phyloP scores from a whole-genome alignment of 2,888 invertebrate species.

The Watsonalla binaria region DNA sequence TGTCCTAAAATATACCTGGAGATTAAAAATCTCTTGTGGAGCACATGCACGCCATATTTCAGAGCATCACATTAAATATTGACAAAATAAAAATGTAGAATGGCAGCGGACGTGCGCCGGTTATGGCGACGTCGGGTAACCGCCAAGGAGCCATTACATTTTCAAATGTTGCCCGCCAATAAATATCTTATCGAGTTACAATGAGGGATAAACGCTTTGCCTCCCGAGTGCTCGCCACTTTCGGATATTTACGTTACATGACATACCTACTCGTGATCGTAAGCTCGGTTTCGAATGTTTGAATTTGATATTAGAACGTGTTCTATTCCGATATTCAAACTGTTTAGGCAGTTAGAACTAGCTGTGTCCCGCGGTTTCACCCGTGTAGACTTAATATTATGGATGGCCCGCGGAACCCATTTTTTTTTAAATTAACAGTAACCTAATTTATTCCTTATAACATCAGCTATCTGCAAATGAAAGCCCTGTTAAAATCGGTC shows the following conservation, averaged over 20 bases:
- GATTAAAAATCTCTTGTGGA: slow-evolving; percentile 10
- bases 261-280: slow-evolving; percentile 3
- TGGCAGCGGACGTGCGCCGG: slow-evolving; percentile 58
- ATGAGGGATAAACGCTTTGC: slow-evolving; percentile 57
- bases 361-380: too few relatives aligned
- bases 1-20: slow-evolving; percentile 6
- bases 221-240: slow-evolving; percentile 52
- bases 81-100: slow-evolving; percentile 77
- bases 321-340: slow-evolving; percentile 1
- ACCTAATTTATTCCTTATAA: too few relatives aligned
- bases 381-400: too few relatives aligned
- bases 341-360: slow-evolving; percentile 2
- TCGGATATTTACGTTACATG: slow-evolving; percentile 23
- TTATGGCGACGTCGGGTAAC: slow-evolving; percentile 56
- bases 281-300: not conserved
- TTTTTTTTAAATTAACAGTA: too few relatives aligned
- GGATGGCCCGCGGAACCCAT: too few relatives aligned
- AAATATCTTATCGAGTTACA: slow-evolving; percentile 77
- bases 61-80: slow-evolving; percentile 73
- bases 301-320: not conserved
- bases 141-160: slow-evolving; percentile 69
- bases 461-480: too few relatives aligned
- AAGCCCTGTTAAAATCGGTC: too few relatives aligned
- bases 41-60: slow-evolving; percentile 20
- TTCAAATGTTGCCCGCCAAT: slow-evolving; percentile 70